A percentile compares a stretch with the other conserved stretches of the same genome.
Evolutionary conservation across 2,797 vertebrate species (phyloP).

Genomic region (Acipenser oxyrinchus): DNA sequence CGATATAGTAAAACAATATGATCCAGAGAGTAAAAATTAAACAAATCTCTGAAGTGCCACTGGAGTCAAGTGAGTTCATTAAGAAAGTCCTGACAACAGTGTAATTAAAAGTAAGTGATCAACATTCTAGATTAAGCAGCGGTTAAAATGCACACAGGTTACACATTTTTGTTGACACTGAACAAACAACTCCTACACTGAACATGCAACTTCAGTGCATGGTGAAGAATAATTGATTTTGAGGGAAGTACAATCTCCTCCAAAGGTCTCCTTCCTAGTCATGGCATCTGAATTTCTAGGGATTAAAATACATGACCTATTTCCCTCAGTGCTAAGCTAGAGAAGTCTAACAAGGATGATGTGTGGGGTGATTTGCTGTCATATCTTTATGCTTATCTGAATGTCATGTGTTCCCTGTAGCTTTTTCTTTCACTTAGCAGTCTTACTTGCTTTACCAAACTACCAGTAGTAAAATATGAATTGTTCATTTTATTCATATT

Average conservation of each 20-base stretch:
- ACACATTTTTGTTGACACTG: no score
- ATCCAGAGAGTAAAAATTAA: no score
- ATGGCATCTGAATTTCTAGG: slow-evolving; percentile 8
- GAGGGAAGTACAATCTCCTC: background rate
- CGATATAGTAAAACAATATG: no score
- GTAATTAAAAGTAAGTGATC: no score
- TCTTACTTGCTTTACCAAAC: background rate
- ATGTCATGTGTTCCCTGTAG: slow-evolving; percentile 6
- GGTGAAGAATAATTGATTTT: no score
- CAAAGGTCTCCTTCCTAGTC: background rate
- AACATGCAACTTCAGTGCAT: no score
- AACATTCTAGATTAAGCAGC: no score
- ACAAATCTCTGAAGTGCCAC: no score
- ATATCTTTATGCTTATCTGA: slow-evolving; percentile 1
- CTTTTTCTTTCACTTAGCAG: background rate
- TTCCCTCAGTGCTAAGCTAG: slow-evolving; percentile 2
- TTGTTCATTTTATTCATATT: background rate
- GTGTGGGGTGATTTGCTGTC: slow-evolving; percentile 7
- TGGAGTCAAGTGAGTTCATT: no score
- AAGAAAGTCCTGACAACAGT: no score
- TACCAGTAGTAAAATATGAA: background rate
- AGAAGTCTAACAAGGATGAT: background rate
- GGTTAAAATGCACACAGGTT: no score
- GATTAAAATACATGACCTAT: slow-evolving; percentile 8
- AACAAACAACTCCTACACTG: no score